Conservation (phyloP, 2,797 vertebrate genomes). For the Lepilemur septentrionalis region DNA sequence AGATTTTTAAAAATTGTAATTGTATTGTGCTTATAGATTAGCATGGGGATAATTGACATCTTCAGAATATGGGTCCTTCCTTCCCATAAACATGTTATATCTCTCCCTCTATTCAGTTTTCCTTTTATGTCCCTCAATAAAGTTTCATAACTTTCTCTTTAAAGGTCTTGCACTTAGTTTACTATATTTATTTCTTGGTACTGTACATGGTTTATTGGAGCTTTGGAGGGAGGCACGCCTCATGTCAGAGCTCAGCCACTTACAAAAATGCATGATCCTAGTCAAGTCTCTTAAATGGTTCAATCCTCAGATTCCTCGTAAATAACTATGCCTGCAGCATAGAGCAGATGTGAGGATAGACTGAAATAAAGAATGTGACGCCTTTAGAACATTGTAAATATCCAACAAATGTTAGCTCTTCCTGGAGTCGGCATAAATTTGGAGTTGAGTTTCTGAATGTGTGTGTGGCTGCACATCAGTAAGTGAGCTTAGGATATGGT, state of each 20-base stretch:
- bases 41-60: neutral
- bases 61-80: neutral
- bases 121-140: slow-evolving; percentile 55
- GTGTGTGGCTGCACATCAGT: neutral
- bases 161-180: slow-evolving; percentile 60
- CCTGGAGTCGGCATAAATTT: neutral
- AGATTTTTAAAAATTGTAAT: neutral
- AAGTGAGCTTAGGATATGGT: neutral
- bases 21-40: neutral
- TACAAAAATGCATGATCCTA: neutral
- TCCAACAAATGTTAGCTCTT: neutral
- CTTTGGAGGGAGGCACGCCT: neutral
- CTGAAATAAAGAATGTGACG: neutral
- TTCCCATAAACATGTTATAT: neutral
- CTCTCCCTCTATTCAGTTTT: neutral
- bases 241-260: neutral
- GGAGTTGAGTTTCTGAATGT: neutral
- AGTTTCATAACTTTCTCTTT: slow-evolving; percentile 48
- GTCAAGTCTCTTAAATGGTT: neutral
- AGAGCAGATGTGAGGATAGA: neutral
- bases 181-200: slow-evolving; percentile 57
- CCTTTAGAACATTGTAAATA: neutral
- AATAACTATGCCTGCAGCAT: neutral
- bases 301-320: neutral
- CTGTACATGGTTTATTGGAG: neutral